Percentiles rank a stretch among this genome's conserved stretches.
Conservation (phyloP, 1,140 invertebrate genomes). For the Gyrodactylus bullatarudis region DNA sequence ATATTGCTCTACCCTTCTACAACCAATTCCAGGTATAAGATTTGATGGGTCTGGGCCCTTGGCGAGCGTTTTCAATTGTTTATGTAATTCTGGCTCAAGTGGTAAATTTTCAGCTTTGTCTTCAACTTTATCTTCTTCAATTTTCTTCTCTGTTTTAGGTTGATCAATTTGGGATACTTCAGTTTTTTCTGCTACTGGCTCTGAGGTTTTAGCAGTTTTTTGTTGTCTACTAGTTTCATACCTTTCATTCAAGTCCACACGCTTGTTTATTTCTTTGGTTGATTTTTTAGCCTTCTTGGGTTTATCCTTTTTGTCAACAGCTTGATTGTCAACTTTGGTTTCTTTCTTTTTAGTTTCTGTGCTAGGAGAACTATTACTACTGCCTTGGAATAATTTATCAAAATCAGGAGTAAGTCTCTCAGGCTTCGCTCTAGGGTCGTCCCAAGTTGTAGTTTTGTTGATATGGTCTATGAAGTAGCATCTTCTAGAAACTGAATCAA, state of each 20-base stretch:
- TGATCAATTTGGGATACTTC: neutral
- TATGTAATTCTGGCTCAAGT: no score
- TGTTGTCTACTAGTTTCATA: neutral
- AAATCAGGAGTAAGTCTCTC: no score
- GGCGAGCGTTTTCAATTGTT: no score
- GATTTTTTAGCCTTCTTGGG: neutral
- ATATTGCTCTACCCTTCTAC: neutral
- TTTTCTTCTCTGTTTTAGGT: neutral
- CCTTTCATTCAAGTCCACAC: neutral
- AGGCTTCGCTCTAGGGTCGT: neutral
- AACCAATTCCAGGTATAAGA: neutral
- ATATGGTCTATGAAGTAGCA: neutral
- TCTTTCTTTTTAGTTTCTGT: neutral
- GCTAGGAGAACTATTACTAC: no score
- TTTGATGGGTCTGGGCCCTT: neutral
- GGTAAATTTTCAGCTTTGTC: neutral
- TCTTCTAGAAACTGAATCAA: neutral
- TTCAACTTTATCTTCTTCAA: neutral
- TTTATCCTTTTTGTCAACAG: neutral
- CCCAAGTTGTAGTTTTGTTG: neutral
- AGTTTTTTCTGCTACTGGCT: neutral
- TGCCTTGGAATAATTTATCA: no score
- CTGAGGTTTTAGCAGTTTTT: neutral
- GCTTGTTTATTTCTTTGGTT: neutral
- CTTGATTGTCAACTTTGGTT: neutral